These are phyloP conservation scores for Lucinisca nassula DNA, from an alignment of 2,888 invertebrate genomes.

Conservation along the genomic window DNA sequence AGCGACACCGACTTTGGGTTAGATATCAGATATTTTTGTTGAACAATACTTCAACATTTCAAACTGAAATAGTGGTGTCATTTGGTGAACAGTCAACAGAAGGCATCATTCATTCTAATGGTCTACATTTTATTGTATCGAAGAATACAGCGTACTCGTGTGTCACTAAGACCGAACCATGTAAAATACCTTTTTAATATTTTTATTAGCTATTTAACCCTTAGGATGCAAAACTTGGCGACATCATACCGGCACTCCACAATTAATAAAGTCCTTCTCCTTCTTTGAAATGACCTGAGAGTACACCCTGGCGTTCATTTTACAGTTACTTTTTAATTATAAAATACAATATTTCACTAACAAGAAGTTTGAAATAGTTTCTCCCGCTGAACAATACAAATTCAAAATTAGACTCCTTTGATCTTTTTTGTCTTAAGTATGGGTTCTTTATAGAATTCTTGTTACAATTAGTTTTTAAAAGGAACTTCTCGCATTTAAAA, in stretches of 20 bases:
- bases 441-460: no score
- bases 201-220: constrained; percentile 13
- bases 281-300: neutral
- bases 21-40: neutral
- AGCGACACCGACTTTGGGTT: neutral
- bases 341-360: neutral
- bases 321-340: constrained; percentile 19
- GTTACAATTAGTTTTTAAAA: no score
- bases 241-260: neutral
- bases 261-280: neutral
- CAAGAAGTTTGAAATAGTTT: constrained; percentile 4
- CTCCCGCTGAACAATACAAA: neutral
- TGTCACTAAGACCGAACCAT: constrained; percentile 4
- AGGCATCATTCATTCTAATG: constrained; percentile 6
- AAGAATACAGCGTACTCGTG: neutral
- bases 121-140: constrained; percentile 1
- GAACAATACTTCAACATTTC: neutral
- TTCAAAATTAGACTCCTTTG: neutral
- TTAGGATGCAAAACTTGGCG: constrained; percentile 1
- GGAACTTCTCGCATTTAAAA: neutral
- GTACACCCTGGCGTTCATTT: neutral
- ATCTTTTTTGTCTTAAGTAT: neutral
- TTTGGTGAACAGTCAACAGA: neutral
- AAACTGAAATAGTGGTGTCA: neutral
- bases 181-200: neutral